phyloP scores from a whole-genome alignment of 2,888 invertebrate genomes.

The Ormyrus nitidulus region DNA sequence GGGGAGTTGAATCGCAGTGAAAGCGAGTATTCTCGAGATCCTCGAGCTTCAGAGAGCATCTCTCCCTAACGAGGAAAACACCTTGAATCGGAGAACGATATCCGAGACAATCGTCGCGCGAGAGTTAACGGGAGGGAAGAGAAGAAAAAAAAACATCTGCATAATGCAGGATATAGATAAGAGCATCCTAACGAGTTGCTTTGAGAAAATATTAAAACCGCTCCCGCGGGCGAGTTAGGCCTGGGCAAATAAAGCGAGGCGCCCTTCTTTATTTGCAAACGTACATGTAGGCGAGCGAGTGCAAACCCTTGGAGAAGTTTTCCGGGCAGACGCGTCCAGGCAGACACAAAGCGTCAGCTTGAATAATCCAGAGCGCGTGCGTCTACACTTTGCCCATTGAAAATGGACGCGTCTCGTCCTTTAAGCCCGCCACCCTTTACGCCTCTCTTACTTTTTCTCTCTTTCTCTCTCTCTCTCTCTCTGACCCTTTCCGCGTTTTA shows the following conservation, averaged over 20 bases:
- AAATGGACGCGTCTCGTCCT: slow-evolving; percentile 19
- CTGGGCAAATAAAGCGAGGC: slow-evolving; percentile 38
- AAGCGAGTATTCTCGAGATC: no score
- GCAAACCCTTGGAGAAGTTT: slow-evolving; percentile 21
- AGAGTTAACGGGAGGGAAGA: background rate
- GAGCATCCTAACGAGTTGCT: slow-evolving; percentile 58
- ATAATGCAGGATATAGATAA: slow-evolving; percentile 36
- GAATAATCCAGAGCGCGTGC: slow-evolving; percentile 37
- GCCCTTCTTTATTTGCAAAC: slow-evolving; percentile 34
- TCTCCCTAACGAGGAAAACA: slow-evolving; percentile 16
- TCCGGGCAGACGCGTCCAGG: slow-evolving; percentile 29
- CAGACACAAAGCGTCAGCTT: slow-evolving; percentile 23
- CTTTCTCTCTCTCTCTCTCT: slow-evolving; percentile 35
- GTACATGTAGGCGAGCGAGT: background rate
- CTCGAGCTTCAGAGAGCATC: no score
- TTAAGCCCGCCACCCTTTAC: background rate
- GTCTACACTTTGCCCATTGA: slow-evolving; percentile 1
- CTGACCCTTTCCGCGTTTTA: slow-evolving; percentile 28
- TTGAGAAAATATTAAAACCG: slow-evolving; percentile 59
- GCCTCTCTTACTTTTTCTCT: background rate
- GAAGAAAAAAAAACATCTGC: slow-evolving; percentile 24
- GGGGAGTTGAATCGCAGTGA: no score
- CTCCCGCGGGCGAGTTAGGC: slow-evolving; percentile 52
- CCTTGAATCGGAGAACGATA: slow-evolving; percentile 32
- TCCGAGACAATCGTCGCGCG: slow-evolving; percentile 12